phyloP scores from a whole-genome alignment of 2,113 vertebrate species.

The human region DNA sequence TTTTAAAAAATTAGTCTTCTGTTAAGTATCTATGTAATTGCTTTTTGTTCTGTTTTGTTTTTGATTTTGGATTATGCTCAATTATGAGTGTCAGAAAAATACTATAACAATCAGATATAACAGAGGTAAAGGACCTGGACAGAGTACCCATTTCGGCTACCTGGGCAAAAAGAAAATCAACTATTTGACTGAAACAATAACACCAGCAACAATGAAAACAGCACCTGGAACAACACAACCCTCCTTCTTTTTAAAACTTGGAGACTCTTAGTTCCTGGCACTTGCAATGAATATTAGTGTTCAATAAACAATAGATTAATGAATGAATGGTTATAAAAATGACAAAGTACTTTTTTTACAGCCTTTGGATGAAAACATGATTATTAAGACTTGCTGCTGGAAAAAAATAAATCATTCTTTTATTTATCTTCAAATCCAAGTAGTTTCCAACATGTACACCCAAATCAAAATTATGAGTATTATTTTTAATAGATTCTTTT shows the following conservation, averaged over 20 bases:
- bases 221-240: not conserved
- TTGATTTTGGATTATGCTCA: not conserved
- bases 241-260: not conserved
- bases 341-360: not conserved
- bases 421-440: not conserved
- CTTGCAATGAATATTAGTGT: not conserved
- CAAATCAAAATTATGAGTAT: not conserved
- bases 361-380: not conserved
- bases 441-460: not conserved
- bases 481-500: constrained; percentile 2
- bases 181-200: not conserved
- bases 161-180: not conserved
- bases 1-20: not conserved
- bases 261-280: not conserved
- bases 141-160: not conserved
- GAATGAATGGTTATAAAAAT: constrained; percentile 6
- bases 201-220: not conserved
- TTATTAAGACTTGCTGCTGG: not conserved
- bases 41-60: not conserved
- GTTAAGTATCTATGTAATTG: not conserved
- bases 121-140: not conserved
- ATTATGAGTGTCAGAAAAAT: not conserved
- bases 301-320: not conserved
- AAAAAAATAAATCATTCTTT: constrained; percentile 25
- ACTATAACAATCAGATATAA: not conserved